Percentiles rank a stretch among this genome's conserved stretches.
phyloP scores from a whole-genome alignment of 2,888 invertebrate genomes.

The Hofmannophila pseudospretella region DNA sequence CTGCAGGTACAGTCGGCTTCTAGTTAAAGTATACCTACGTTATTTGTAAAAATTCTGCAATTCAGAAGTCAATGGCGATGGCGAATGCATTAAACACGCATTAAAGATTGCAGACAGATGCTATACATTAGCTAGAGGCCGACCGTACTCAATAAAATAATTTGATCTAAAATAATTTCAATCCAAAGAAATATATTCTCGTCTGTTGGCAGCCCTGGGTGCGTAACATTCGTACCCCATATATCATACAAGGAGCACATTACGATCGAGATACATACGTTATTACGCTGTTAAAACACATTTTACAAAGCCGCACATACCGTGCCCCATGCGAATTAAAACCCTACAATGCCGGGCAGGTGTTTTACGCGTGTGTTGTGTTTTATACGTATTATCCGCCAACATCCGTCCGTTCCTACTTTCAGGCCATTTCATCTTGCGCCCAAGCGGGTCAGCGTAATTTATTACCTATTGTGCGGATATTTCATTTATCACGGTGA shows the following conservation, averaged over 20 bases:
- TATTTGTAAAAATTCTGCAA: too few species aligned
- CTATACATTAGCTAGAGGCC: too few species aligned
- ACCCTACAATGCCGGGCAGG: slow-evolving; percentile 54
- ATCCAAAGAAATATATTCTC: too few species aligned
- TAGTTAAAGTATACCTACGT: too few species aligned
- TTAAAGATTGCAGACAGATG: too few species aligned
- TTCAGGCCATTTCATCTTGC: slow-evolving; percentile 71
- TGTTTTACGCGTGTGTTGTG: slow-evolving; percentile 61
- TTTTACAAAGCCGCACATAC: slow-evolving; percentile 4
- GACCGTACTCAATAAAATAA: too few species aligned
- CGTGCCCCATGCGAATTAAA: slow-evolving; percentile 21
- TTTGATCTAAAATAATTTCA: too few species aligned
- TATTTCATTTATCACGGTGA: slow-evolving; percentile 78
- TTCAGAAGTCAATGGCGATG: too few species aligned
- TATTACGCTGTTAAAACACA: slow-evolving; percentile 14
- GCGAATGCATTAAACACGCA: too few species aligned
- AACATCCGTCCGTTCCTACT: slow-evolving; percentile 61
- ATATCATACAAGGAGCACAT: slow-evolving; percentile 9
- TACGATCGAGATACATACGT: slow-evolving; percentile 11
- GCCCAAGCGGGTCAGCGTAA: slow-evolving; percentile 71
- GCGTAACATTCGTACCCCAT: slow-evolving; percentile 9
- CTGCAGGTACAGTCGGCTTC: too few species aligned
- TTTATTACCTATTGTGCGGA: slow-evolving; percentile 77
- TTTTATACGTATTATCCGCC: slow-evolving; percentile 60
- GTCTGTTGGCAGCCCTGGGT: neutral